Evolutionary conservation across 2,113 vertebrate species (phyloP), one percentile per base, ranked within the genome.

Genomic region (Xiphias gladius): DNA sequence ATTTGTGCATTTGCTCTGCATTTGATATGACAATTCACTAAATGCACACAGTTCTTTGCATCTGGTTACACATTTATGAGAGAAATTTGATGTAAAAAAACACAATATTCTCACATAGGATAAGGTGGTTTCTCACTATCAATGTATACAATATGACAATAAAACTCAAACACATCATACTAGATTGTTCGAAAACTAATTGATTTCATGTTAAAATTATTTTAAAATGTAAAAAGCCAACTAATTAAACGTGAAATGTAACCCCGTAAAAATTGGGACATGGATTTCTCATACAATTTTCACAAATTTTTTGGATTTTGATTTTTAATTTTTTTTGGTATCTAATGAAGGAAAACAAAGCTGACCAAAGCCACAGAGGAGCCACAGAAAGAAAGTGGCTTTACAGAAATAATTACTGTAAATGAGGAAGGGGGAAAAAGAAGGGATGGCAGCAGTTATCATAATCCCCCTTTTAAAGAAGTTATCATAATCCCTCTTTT

Each of bases 351-450:
- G 19, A 57, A 80, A 75, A 72, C 7, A 20, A 6, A 84, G 73
- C 48, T 7, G 37, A 79, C 61, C 59, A 76, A 81, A 84, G 52
- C 39, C 30, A 43, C 24, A 20, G 17, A 62, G 52, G 59, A 77
- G 43, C 62, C 68, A 32, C 26, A 75, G 65, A 62, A 62, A 79
- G 57, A 73, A 54, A 80, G 64, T 58, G 57, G 52, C 26, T 84
- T 75, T 84, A 83, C 41, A 77, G 54, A 89, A 86, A 86, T 86
- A 89, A 86, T 89, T 79, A 89, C 61, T 59, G 62, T 55, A 58
- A 77, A 50, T 26, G 58, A 73, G 75, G 50, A 69, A 35, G 39
- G 32, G 59, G 5, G 2, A 12, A 67, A 62, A 59, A 68, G n/a
- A 30, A 30, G 35, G 35, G 28, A 65, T 32, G 66, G 55, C 76